Conservation (phyloP, 1,140 invertebrate species). For the Lepidurus couesii region DNA sequence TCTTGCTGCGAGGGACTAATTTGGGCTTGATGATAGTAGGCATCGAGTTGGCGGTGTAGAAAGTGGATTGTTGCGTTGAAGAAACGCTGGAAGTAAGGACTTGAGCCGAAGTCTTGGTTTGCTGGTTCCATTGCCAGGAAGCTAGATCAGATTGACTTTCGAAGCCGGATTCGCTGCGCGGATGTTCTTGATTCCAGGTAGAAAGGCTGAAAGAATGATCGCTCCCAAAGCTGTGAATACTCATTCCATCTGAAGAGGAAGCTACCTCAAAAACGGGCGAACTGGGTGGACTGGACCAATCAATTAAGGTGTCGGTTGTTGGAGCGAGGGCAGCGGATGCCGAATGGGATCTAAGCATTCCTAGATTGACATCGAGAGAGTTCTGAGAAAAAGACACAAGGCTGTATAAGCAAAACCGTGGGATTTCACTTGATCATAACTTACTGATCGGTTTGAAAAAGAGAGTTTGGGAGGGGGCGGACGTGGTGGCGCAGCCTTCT, state of each 20-base stretch:
- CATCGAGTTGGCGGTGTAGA: constrained; percentile 15
- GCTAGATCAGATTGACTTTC: constrained; percentile 27
- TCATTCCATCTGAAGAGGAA: constrained; percentile 29
- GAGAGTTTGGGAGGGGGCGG: constrained; percentile 30
- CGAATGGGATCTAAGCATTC: constrained; percentile 6
- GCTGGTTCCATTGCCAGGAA: neutral
- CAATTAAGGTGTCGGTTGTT: constrained; percentile 25
- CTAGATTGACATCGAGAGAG: neutral
- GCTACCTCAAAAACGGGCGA: constrained; percentile 23
- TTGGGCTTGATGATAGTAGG: neutral
- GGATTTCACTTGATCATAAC: neutral
- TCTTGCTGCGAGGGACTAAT: constrained; percentile 1
- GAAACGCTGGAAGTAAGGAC: neutral
- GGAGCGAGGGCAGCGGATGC: neutral
- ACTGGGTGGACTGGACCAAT: constrained; percentile 28
- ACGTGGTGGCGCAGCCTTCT: constrained; percentile 30
- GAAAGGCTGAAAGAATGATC: constrained; percentile 23
- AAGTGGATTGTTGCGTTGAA: neutral
- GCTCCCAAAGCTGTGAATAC: constrained; percentile 29
- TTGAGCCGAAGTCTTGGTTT: constrained; percentile 5
- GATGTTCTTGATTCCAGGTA: neutral
- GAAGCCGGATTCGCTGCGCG: constrained; percentile 30
- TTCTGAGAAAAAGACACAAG: neutral
- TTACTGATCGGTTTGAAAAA: neutral
- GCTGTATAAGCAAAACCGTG: neutral